phyloP scores from a whole-genome alignment of 37 sponge, comb jelly and placozoan genomes.

The Haliclona indistincta region DNA sequence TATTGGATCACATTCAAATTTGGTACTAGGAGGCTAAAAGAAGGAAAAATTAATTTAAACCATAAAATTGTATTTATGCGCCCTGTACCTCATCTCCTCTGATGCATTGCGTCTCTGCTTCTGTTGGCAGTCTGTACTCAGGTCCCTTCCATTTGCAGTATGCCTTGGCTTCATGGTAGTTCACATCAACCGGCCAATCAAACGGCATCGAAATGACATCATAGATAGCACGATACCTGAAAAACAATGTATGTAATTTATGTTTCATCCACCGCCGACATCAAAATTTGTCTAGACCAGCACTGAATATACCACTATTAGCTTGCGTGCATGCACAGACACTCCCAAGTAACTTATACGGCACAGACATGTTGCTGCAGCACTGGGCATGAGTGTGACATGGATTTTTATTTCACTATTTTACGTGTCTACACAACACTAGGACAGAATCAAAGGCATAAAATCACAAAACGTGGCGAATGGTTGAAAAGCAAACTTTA shows the following conservation, averaged over 20 bases:
- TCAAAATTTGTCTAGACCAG: no score
- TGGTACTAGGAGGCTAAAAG: constrained; percentile 31
- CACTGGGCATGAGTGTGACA: no score
- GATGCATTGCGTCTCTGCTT: constrained; percentile 81
- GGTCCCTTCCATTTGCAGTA: constrained; percentile 86
- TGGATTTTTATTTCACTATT: no score
- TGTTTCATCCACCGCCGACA: no score
- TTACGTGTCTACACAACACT: no score
- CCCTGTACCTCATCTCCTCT: constrained; percentile 20
- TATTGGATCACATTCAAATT: constrained; percentile 60
- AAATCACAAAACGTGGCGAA: no score
- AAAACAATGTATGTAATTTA: neutral
- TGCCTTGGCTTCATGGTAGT: constrained; percentile 89
- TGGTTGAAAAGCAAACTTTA: no score
- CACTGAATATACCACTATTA: no score
- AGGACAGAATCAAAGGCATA: no score
- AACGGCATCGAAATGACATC: constrained; percentile 76
- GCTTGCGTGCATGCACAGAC: no score
- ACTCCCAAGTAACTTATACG: no score
- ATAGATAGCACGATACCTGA: constrained; percentile 86
- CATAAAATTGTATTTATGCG: neutral
- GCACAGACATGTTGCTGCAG: no score
- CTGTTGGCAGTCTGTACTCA: constrained; percentile 73
- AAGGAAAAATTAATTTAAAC: constrained; percentile 5
- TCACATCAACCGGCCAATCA: constrained; percentile 88